A percentile compares a stretch with the other conserved stretches of the same genome.
Evolutionary conservation across 2,797 vertebrate species (phyloP).

Genomic region (Glyptemys insculpta): DNA sequence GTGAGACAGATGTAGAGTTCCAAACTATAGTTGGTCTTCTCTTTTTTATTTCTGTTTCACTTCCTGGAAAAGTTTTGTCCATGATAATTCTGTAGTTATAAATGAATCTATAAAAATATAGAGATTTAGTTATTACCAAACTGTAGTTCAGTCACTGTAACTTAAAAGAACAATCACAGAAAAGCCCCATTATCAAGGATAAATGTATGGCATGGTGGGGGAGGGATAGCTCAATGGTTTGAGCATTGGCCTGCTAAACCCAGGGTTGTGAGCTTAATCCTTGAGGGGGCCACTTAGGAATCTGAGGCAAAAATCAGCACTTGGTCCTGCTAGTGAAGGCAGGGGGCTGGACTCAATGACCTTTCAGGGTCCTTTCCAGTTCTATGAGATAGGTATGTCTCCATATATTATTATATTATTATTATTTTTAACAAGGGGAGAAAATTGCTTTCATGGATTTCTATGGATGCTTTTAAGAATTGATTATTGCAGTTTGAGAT

Average conservation of each 20-base stretch:
- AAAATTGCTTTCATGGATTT: not conserved
- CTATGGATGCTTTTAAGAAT: not conserved
- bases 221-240: no score
- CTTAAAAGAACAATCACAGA: not conserved
- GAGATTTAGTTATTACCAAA: not conserved
- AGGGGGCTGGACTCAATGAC: no score
- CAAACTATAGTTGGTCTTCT: not conserved
- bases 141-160: not conserved
- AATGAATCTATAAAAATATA: not conserved
- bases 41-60: not conserved
- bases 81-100: not conserved
- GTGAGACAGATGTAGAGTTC: not conserved
- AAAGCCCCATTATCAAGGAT: not conserved
- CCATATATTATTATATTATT: no score
- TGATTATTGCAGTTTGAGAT: not conserved
- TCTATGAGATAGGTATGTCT: no score
- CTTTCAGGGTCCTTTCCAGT: no score
- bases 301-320: no score
- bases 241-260: no score
- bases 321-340: no score
- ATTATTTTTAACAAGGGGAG: not conserved
- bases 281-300: no score
- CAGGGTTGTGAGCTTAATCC: no score
- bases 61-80: not conserved
- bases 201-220: not conserved